These are phyloP conservation scores for Myotis vivesi DNA, from an alignment of 2,797 vertebrate genomes.

Conservation along the genomic window DNA sequence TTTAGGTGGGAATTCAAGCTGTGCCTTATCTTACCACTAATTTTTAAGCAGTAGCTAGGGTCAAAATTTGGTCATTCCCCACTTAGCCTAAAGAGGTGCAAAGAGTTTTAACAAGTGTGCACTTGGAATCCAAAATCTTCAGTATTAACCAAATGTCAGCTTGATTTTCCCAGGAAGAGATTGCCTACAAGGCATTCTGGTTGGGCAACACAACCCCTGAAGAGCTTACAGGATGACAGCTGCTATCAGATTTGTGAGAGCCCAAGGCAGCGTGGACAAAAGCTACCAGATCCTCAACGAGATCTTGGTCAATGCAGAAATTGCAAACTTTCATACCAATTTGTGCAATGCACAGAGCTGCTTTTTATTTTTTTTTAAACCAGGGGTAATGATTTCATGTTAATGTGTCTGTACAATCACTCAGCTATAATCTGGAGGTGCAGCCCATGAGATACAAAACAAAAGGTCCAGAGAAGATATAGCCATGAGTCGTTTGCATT, in stretches of 20 bases:
- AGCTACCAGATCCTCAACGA: background rate
- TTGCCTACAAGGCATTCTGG: background rate
- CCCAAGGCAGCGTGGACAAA: background rate
- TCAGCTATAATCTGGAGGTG: background rate
- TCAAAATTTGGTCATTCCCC: background rate
- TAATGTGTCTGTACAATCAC: background rate
- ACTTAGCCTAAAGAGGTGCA: background rate
- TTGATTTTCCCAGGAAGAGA: slow-evolving; percentile 19
- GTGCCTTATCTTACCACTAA: background rate
- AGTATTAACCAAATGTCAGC: background rate
- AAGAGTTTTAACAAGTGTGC: background rate
- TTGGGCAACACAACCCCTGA: background rate
- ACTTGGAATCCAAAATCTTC: background rate
- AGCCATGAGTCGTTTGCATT: background rate
- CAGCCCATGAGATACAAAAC: background rate
- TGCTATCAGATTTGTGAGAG: background rate
- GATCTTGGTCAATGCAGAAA: background rate
- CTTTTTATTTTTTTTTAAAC: background rate
- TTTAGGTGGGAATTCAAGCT: background rate
- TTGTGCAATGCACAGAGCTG: background rate
- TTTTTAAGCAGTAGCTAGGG: background rate
- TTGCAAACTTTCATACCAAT: slow-evolving; percentile 1
- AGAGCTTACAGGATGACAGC: background rate
- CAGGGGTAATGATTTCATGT: background rate
- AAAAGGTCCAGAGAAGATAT: background rate